Percentiles rank a stretch among this genome's conserved stretches.
phyloP scores from a whole-genome alignment of 2,113 vertebrate genomes.

The Psittacula cyanocephala region DNA sequence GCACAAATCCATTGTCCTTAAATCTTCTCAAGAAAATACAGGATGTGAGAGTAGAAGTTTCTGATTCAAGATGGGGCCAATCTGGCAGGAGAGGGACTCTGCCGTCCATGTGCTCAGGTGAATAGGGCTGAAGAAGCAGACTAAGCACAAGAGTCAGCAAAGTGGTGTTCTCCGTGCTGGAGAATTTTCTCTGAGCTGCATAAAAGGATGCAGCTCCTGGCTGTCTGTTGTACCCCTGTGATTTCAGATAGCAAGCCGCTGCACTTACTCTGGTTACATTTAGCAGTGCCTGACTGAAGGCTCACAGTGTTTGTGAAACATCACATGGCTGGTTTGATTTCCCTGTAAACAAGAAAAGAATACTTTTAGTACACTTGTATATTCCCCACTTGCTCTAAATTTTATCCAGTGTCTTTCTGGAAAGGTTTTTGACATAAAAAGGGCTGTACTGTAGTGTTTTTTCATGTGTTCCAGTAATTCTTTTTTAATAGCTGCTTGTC shows the following conservation, averaged over 20 bases:
- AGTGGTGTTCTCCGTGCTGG: not conserved
- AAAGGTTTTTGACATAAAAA: not conserved
- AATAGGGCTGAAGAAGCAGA: not conserved
- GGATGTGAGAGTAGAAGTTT: not conserved
- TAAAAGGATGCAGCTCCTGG: not conserved
- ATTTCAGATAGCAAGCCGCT: not conserved
- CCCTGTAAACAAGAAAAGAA: not conserved
- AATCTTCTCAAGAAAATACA: not conserved
- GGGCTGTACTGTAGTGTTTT: not conserved
- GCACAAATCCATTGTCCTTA: not conserved
- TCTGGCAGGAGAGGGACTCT: not conserved
- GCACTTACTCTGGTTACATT: not conserved
- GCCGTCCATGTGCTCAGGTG: fast-evolving
- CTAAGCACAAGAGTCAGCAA: not conserved
- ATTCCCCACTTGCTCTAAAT: not conserved
- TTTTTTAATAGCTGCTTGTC: not conserved
- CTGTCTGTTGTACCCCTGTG: not conserved
- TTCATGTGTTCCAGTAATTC: not conserved
- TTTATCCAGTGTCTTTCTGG: not conserved
- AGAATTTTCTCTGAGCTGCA: not conserved
- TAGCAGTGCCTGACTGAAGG: not conserved
- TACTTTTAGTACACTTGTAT: not conserved
- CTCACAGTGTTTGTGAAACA: not conserved
- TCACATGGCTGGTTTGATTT: not conserved
- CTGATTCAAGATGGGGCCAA: not conserved